A percentile compares a stretch with the other conserved stretches of the same genome.
Evolutionary conservation across 2,797 vertebrate species (phyloP).

Genomic region (Mus minutoides): DNA sequence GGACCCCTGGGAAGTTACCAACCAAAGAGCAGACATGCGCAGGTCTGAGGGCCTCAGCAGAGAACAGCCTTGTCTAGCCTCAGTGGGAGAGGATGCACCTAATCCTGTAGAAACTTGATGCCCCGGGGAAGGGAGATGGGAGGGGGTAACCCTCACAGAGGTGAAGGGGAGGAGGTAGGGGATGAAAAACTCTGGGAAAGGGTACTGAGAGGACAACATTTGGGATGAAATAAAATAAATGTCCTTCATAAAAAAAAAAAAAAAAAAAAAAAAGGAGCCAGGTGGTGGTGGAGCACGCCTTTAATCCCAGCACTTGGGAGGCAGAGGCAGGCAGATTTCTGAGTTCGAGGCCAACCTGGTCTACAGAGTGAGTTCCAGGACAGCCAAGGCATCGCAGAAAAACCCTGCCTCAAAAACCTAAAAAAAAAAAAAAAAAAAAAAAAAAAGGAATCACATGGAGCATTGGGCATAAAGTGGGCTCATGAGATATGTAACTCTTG

Average conservation of each 20-base stretch:
- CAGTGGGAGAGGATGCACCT: background rate
- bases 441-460: background rate
- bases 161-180: background rate
- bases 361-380: too few species aligned
- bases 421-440: too few species aligned
- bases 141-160: background rate
- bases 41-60: background rate
- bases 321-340: too few species aligned
- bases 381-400: too few species aligned
- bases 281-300: too few species aligned
- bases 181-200: background rate
- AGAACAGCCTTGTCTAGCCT: background rate
- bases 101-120: background rate
- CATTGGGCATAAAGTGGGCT: conserved; percentile 30
- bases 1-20: background rate
- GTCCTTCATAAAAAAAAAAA: too few species aligned
- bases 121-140: background rate
- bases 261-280: too few species aligned
- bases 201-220: background rate
- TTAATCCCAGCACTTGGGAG: too few species aligned
- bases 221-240: background rate
- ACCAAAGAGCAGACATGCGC: background rate
- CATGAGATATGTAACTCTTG: background rate
- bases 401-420: too few species aligned
- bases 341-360: too few species aligned